A percentile compares a stretch with the other conserved stretches of the same genome.
Conservation (phyloP, 2,113 vertebrate species). For the Tragelaphus imberbis region DNA sequence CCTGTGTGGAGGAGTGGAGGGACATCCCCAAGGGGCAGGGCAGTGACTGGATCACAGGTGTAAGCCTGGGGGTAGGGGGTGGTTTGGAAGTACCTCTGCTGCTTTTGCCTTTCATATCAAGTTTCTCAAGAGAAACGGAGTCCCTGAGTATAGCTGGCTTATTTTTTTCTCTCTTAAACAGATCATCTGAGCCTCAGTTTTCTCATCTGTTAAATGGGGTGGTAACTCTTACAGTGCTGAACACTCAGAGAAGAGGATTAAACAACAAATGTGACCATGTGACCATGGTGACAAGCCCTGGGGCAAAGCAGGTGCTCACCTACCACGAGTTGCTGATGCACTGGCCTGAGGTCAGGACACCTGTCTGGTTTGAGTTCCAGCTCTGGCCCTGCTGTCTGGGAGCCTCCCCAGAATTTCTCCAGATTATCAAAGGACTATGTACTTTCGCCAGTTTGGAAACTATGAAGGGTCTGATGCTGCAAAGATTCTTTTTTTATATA, state of each 20-base stretch:
- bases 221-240: not conserved
- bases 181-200: not conserved
- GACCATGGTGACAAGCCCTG: not conserved
- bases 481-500: not conserved
- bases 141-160: not conserved
- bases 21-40: not conserved
- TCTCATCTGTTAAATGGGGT: not conserved
- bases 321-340: rapidly evolving
- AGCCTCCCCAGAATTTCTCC: not conserved
- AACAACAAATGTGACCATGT: not conserved
- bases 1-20: rapidly evolving
- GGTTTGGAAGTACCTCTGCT: not conserved
- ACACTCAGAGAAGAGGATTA: not conserved
- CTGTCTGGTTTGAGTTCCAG: not conserved
- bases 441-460: not conserved
- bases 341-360: not conserved
- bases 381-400: not conserved
- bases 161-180: not conserved
- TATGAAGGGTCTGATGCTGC: not conserved
- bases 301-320: not conserved
- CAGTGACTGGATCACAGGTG: not conserved
- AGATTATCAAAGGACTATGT: not conserved
- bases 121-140: not conserved
- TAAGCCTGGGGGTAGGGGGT: rapidly evolving
- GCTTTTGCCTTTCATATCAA: not conserved